Conservation (phyloP, 2,113 vertebrate genomes). For the Meleagris gallopavo region DNA sequence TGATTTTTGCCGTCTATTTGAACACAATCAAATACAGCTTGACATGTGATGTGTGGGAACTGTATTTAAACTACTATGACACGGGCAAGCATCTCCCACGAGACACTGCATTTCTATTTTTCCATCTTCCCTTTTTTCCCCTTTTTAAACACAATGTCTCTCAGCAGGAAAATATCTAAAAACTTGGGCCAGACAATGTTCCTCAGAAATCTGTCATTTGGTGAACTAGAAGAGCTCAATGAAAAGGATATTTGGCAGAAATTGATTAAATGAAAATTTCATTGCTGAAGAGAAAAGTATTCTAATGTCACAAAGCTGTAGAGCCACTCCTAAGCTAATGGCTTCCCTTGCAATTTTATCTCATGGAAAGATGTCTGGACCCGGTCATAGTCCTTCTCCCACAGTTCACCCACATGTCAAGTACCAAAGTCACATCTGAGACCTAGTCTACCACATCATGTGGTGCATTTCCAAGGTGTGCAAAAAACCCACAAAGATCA, state of each 20-base stretch:
- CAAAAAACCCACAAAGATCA: background rate
- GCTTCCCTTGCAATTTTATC: background rate
- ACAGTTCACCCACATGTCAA: background rate
- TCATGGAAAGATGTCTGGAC: background rate
- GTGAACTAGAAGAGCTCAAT: background rate
- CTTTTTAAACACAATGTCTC: background rate
- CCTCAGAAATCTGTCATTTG: background rate
- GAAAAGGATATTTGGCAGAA: background rate
- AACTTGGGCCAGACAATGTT: background rate
- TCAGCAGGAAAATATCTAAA: background rate
- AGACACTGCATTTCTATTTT: slow-evolving; percentile 37
- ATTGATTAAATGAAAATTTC: background rate
- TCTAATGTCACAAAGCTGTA: background rate
- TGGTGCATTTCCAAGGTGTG: background rate
- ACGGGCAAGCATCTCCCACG: slow-evolving; percentile 27
- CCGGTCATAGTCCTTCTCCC: background rate
- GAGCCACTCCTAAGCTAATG: background rate
- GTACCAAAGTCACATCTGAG: background rate
- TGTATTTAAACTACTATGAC: slow-evolving; percentile 59
- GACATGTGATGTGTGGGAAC: slow-evolving; percentile 51
- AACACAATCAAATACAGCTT: slow-evolving; percentile 56
- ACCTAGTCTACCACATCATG: background rate
- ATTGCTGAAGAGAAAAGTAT: background rate
- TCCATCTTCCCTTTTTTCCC: background rate
- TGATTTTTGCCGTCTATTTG: slow-evolving; percentile 61